A percentile compares a stretch with the other conserved stretches of the same genome.
phyloP scores from a whole-genome alignment of 2,888 invertebrate species.

The Toxonevra muliebris region DNA sequence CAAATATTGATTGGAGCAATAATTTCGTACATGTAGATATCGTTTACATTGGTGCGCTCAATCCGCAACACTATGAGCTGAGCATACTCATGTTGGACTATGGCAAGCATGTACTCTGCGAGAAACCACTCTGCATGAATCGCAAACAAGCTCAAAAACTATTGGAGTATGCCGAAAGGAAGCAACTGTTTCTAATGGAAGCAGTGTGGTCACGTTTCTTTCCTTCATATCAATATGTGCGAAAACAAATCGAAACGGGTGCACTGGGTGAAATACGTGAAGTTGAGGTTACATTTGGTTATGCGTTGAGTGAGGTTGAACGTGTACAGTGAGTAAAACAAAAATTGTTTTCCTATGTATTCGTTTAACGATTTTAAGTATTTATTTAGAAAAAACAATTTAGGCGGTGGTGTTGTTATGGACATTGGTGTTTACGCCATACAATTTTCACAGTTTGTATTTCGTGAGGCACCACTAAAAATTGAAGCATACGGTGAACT shows the following conservation, averaged over 20 bases:
- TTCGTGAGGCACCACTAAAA: slow-evolving; percentile 74
- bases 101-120: slow-evolving; percentile 89
- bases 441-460: slow-evolving; percentile 77
- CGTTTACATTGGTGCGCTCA: slow-evolving; percentile 83
- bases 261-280: slow-evolving; percentile 76
- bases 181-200: slow-evolving; percentile 85
- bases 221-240: slow-evolving; percentile 77
- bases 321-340: slow-evolving; percentile 64
- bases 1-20: neutral
- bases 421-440: slow-evolving; percentile 82
- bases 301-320: slow-evolving; percentile 67
- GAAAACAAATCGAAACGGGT: slow-evolving; percentile 72
- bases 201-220: slow-evolving; percentile 90
- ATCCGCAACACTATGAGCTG: slow-evolving; percentile 77
- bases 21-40: slow-evolving; percentile 73
- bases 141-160: slow-evolving; percentile 77
- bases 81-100: slow-evolving; percentile 78
- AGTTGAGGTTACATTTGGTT: slow-evolving; percentile 77
- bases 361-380: neutral
- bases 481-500: slow-evolving; percentile 76
- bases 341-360: neutral
- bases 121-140: slow-evolving; percentile 89
- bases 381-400: slow-evolving; percentile 68
- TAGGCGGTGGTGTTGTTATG: slow-evolving; percentile 82
- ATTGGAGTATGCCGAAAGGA: slow-evolving; percentile 73